Evolutionary conservation across 2,888 invertebrate species (phyloP).

Genomic region (Lapara coniferarum): DNA sequence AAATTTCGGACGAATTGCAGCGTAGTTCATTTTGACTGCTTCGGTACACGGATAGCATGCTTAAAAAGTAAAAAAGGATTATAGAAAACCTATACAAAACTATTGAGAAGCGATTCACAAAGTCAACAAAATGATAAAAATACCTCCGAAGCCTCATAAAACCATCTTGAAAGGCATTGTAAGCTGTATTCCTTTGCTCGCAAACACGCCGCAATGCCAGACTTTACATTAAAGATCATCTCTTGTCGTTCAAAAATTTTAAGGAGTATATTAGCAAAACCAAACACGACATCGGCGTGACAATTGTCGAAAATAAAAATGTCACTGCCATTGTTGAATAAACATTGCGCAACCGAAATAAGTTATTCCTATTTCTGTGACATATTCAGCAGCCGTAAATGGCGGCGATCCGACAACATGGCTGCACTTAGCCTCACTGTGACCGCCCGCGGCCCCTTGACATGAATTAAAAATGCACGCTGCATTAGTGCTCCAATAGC

Average conservation of each 20-base stretch:
- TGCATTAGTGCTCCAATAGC: slow-evolving; percentile 73
- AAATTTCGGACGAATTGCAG: not conserved
- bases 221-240: slow-evolving; percentile 23
- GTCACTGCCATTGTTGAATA: not conserved
- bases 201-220: slow-evolving; percentile 14
- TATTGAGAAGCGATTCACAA: not conserved
- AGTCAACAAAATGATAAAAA: not conserved
- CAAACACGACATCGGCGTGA: not conserved
- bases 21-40: not conserved
- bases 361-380: slow-evolving; percentile 37
- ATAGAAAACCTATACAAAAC: not conserved
- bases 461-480: slow-evolving; percentile 79
- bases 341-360: slow-evolving; percentile 23
- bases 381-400: slow-evolving; percentile 50
- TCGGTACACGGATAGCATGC: not conserved
- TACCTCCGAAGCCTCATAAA: not conserved
- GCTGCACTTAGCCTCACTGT: slow-evolving; percentile 58
- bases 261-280: slow-evolving; percentile 4
- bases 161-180: slow-evolving; percentile 4
- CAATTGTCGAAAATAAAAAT: slow-evolving; percentile 7
- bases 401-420: slow-evolving; percentile 45
- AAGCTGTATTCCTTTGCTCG: not conserved
- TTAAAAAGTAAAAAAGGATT: not conserved
- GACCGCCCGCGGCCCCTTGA: slow-evolving; percentile 68
- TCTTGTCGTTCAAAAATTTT: slow-evolving; percentile 4